phyloP scores from a whole-genome alignment of 2,113 vertebrate species.

The Heterocephalus glaber region DNA sequence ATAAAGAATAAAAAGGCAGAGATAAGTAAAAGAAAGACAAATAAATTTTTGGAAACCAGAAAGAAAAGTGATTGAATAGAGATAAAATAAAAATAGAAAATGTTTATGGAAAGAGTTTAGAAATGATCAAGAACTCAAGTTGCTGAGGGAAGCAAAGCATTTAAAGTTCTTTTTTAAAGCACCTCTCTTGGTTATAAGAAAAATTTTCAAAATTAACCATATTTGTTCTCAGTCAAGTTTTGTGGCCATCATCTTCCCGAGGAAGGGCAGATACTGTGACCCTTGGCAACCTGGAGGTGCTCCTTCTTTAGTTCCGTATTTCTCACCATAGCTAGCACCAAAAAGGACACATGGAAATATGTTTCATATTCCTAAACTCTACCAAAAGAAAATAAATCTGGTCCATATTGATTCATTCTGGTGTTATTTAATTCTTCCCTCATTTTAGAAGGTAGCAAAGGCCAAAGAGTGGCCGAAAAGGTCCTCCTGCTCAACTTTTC shows the following conservation, averaged over 20 bases:
- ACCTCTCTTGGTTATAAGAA: too few species aligned
- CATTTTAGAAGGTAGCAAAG: background rate
- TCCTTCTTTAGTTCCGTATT: background rate
- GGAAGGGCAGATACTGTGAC: background rate
- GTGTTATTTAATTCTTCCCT: background rate
- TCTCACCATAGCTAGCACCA: too few species aligned
- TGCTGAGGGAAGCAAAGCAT: background rate
- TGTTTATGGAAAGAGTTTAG: fast-evolving
- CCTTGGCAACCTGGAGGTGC: background rate
- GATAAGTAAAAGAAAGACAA: background rate
- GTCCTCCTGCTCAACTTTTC: background rate
- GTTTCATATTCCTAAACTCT: background rate
- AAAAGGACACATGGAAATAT: fast-evolving
- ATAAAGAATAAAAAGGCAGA: background rate
- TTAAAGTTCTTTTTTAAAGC: background rate
- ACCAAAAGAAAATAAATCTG: background rate
- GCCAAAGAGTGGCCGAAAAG: background rate
- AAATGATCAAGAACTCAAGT: background rate
- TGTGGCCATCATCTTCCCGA: fast-evolving
- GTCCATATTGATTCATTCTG: background rate
- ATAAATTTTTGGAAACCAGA: background rate
- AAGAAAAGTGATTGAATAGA: background rate
- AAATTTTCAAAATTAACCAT: background rate
- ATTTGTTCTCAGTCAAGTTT: background rate
- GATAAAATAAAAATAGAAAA: background rate